Base-by-base conservation (phyloP, 2,113 vertebrate species). In the Parotia lawesii region DNA sequence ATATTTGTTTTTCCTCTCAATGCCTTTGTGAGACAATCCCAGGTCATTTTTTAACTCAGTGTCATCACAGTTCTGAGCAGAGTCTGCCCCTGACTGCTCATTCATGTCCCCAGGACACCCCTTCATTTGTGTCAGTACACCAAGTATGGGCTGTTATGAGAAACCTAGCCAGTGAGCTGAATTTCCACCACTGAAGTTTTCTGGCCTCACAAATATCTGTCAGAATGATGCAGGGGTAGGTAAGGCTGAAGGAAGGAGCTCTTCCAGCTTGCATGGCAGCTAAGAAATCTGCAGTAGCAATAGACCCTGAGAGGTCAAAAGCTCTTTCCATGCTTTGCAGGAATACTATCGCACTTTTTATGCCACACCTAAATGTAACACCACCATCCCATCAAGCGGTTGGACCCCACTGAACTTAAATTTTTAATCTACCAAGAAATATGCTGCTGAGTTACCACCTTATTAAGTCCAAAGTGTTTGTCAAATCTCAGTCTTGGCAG, bases 341-440 rank as follows among this genome's bases (percentile, higher is more conserved):
- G n/a, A 57, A 65, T 12, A 48, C 38, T 27, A 20, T 24, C 0
- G 0, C 19, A 45, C 9, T 29, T 14, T 31, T 44, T 10, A 15
- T 11, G 15, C 47, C 53, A 31, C 35, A 31, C 21, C 37, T 71
- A 72, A n/a, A 31, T 2, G 6, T 35, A 91, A 56, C 10, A 11
- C 33, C 29, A 21, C 24, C 19, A 35, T 40, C n/a, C 50, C n/a
- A 54, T 35, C 64, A 54, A 83, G 81, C 6, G 37, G 21, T 2
- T 56, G 74, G 48, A 60, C 7, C 3, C 11, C 51, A 58, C 4
- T 51, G 48, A 87, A 60, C 20, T 56, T 19, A 42, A 72, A n/a
- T 61, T 48, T 77, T 69, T 76, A 72, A 87, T 65, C 40, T 58
- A 61, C 13, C 24, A 25, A 37, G 44, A 35, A n/a, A 65, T 53